Evolutionary conservation across 2,888 invertebrate genomes (phyloP).

Genomic region (Boloria selene): DNA sequence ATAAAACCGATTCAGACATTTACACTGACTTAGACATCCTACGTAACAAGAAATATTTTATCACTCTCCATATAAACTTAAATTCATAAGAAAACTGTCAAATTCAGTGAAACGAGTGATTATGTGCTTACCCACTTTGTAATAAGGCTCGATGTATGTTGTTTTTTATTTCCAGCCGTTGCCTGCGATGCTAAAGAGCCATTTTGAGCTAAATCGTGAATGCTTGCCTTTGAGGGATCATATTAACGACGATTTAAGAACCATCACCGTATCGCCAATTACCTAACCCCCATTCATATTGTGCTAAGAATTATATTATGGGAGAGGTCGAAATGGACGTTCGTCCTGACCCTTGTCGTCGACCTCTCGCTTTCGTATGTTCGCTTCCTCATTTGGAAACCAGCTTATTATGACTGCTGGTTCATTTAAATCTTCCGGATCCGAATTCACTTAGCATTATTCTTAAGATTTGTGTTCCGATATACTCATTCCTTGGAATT

Average conservation of each 20-base stretch:
- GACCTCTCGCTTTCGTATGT: slow-evolving; percentile 69
- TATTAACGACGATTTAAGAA: slow-evolving; percentile 80
- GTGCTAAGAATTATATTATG: slow-evolving; percentile 68
- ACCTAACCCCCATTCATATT: slow-evolving; percentile 77
- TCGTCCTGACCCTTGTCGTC: slow-evolving; percentile 48
- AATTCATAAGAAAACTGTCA: slow-evolving; percentile 50
- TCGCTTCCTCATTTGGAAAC: slow-evolving; percentile 70
- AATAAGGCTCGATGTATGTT: slow-evolving; percentile 82
- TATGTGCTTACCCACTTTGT: slow-evolving; percentile 71
- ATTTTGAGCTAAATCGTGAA: slow-evolving; percentile 83
- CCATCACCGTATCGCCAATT: slow-evolving; percentile 78
- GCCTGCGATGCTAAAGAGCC: slow-evolving; percentile 82
- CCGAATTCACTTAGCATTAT: slow-evolving; percentile 44
- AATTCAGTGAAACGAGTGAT: slow-evolving; percentile 51
- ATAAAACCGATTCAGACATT: background rate
- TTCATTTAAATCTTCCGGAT: slow-evolving; percentile 47
- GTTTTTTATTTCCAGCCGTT: slow-evolving; percentile 83
- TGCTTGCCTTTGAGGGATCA: slow-evolving; percentile 83
- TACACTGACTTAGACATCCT: background rate
- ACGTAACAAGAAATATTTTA: background rate
- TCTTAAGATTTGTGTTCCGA: slow-evolving; percentile 48
- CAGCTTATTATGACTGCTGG: slow-evolving; percentile 78
- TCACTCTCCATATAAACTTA: background rate
- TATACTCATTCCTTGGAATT: slow-evolving; percentile 77
- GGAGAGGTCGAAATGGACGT: slow-evolving; percentile 54